A percentile compares a stretch with the other conserved stretches of the same genome.
These are phyloP conservation scores for Idaea biselata DNA, from an alignment of 2,888 invertebrate genomes.

Conservation along the genomic window DNA sequence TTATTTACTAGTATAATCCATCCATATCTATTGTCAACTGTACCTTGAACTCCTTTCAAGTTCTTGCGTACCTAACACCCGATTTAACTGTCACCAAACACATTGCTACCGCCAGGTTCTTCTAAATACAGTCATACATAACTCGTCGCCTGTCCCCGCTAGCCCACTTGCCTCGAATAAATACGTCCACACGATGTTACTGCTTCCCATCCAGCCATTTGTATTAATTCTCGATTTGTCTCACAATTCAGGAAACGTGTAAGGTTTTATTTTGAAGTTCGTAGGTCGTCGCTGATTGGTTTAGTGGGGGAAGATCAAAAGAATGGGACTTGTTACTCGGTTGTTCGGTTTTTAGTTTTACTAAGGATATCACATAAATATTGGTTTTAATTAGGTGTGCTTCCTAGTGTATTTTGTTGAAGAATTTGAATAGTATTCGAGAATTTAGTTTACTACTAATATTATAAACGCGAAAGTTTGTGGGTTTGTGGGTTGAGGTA, in stretches of 20 bases:
- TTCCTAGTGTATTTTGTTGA: neutral
- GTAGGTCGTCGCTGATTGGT: slow-evolving; percentile 28
- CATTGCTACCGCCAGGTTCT: slow-evolving; percentile 8
- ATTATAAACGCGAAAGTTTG: no score
- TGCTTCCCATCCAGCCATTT: slow-evolving; percentile 69
- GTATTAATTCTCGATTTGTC: slow-evolving; percentile 52
- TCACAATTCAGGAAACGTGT: slow-evolving; percentile 50
- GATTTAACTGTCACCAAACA: slow-evolving; percentile 57
- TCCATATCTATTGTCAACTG: neutral
- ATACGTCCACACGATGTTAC: slow-evolving; percentile 66
- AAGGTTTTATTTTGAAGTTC: slow-evolving; percentile 37
- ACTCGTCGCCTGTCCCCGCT: slow-evolving; percentile 17
- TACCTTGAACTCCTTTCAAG: slow-evolving; percentile 3
- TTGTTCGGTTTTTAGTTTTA: neutral
- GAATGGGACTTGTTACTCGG: neutral
- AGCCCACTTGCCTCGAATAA: slow-evolving; percentile 47
- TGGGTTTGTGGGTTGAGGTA: no score
- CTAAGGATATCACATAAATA: neutral
- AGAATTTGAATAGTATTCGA: neutral
- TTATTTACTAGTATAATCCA: no score
- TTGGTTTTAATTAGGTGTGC: neutral
- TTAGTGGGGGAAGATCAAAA: slow-evolving; percentile 17
- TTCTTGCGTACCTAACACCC: slow-evolving; percentile 44
- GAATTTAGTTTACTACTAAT: no score
- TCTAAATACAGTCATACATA: slow-evolving; percentile 6